Evolutionary conservation across 2,113 vertebrate genomes (phyloP), one percentile per base, ranked within the genome.

Genomic region (Urocitellus parryii): DNA sequence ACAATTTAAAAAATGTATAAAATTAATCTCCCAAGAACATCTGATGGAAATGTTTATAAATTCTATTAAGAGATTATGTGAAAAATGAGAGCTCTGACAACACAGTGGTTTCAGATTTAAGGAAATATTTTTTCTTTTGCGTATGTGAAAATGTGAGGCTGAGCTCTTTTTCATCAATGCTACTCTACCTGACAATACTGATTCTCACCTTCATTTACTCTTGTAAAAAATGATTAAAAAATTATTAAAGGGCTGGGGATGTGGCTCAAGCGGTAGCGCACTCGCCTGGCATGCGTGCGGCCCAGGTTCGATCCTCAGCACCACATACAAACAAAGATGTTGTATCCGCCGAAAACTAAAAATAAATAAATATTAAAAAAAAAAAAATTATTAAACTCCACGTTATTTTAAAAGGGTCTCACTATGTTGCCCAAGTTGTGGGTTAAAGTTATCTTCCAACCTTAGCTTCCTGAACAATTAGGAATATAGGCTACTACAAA

Each of bases 281-380:
- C n/a, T n/a, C n/a, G n/a, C n/a, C n/a, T n/a, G n/a, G n/a, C n/a
- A n/a, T n/a, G n/a, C n/a, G n/a, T n/a, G n/a, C n/a, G n/a, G n/a
- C n/a, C n/a, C n/a, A n/a, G n/a, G n/a, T n/a, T n/a, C n/a, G n/a
- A n/a, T n/a, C n/a, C n/a, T n/a, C n/a, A n/a, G n/a, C n/a, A n/a
- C n/a, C n/a, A n/a, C n/a, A n/a, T n/a, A n/a, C n/a, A n/a, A n/a
- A n/a, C n/a, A n/a, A n/a, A n/a, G n/a, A n/a, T n/a, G n/a, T n/a
- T n/a, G n/a, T n/a, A n/a, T n/a, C n/a, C n/a, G n/a, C n/a, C n/a
- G n/a, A n/a, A n/a, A n/a, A n/a, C n/a, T n/a, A 58, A 58, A 88
- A 91, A 45, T 65, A 88, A 91, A 45, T 65, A 88, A 91, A 45
- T 65, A 78, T 53, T 74, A 74, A 58, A 58, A 88, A 91, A 45